Evolutionary conservation across 1,140 invertebrate genomes (phyloP), one percentile per base, ranked within the genome.

Genomic region (Ptiloglossa arizonensis): DNA sequence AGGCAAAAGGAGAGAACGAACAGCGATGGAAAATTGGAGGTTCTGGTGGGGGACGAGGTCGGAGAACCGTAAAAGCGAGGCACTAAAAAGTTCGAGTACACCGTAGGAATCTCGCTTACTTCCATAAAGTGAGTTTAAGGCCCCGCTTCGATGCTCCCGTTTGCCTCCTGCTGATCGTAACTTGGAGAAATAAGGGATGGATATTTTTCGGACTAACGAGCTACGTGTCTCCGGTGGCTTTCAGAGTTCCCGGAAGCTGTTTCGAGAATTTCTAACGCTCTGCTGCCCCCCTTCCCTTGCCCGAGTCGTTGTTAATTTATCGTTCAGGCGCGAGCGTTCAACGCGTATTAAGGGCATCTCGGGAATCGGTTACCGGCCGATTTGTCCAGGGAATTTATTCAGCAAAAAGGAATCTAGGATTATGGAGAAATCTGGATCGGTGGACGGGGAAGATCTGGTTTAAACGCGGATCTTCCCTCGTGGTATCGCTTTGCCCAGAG

Each of bases 41-140:
- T 13, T 5, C 24, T 46, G 77, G 46, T 4, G 24, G 80, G 54
- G 46, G 71, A 70, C 48, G 64, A 77, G 50, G 27, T 29, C 52
- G 77, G 66, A 76, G 74, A 76, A 84, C 54, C 72, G 79, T 82
- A 87, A 82, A 66, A 81, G 69, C 29, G 60, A 57, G 79, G 78
- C 52, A 85, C 73, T 82, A 82, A 80, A 85, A 82, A 85, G 74
- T 72, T 85, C 57, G 80, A 83, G 71, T 76, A 73, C 75, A 76
- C 78, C 78, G 66, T 52, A 80, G 81, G 81, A 85, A 85, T 85
- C 81, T 85, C 82, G 80, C 78, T 83, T 83, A 75, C 79, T 72
- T 77, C 76, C 72, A 79, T 86, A 86, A 86, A 83, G 76, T 69
- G 70, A 69, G 79, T 83, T 81, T 80, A 85, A 85, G 68, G 75